A percentile compares a stretch with the other conserved stretches of the same genome.
Conservation (phyloP, 2,113 vertebrate genomes). For the Gymnogyps californianus region DNA sequence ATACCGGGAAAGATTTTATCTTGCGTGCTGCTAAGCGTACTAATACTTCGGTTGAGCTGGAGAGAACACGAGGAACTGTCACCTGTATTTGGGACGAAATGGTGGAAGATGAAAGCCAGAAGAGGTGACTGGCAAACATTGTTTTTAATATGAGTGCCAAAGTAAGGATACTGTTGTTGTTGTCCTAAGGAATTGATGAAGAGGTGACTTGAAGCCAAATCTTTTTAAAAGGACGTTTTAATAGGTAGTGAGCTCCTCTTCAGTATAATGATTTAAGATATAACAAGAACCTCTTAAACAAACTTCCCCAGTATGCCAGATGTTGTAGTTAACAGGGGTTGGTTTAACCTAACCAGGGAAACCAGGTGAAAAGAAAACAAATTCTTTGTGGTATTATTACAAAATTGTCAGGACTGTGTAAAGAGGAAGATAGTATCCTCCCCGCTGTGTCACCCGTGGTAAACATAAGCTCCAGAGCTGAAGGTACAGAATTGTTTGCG, state of each 20-base stretch:
- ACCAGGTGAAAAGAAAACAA: neutral
- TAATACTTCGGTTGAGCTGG: neutral
- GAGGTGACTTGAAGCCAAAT: neutral
- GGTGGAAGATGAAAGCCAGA: neutral
- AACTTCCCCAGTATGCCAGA: neutral
- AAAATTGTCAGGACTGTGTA: neutral
- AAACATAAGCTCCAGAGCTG: neutral
- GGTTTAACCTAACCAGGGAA: neutral
- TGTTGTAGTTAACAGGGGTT: neutral
- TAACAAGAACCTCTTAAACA: neutral
- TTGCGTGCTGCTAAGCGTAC: neutral
- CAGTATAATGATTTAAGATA: neutral
- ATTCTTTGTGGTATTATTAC: neutral
- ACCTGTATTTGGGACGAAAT: neutral
- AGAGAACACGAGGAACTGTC: neutral
- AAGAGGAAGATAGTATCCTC: neutral
- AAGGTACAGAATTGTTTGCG: neutral
- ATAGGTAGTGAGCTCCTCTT: neutral
- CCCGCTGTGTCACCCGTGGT: neutral
- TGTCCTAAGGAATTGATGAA: neutral
- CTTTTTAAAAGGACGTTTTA: neutral
- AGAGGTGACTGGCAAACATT: neutral
- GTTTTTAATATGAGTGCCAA: too few species aligned
- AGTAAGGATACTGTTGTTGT: neutral
- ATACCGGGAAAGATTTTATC: too few species aligned